These are phyloP conservation scores for Falco punctatus DNA, from an alignment of 2,113 vertebrate species.

Conservation along the genomic window DNA sequence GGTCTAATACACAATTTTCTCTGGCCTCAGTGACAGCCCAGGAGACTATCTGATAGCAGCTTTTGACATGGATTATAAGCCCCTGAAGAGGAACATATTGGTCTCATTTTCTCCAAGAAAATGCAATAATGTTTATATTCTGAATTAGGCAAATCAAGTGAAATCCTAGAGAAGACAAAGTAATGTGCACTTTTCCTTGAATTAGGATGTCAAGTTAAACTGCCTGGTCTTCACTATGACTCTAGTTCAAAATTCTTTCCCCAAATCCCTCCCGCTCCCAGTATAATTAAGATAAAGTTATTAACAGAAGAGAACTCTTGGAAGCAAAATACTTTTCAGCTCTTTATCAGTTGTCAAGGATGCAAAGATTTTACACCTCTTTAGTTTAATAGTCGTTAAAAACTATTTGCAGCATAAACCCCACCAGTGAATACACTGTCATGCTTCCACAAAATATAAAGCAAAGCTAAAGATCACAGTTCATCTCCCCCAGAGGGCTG, in stretches of 20 bases:
- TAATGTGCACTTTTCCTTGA: background rate
- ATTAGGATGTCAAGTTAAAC: background rate
- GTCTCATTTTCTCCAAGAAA: background rate
- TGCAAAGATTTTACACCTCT: background rate
- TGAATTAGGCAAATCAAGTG: background rate
- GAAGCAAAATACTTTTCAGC: background rate
- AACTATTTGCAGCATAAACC: background rate
- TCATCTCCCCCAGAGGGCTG: constrained; percentile 30
- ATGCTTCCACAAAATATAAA: background rate
- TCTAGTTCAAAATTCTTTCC: background rate
- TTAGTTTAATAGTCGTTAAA: background rate
- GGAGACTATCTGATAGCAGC: background rate
- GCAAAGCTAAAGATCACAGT: background rate
- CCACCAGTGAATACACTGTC: background rate
- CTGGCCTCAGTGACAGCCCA: background rate
- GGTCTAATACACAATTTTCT: background rate
- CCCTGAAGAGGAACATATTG: background rate
- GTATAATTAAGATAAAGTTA: background rate
- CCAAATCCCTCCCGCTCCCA: background rate
- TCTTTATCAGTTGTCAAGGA: background rate
- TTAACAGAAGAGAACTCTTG: background rate
- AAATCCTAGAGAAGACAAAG: background rate
- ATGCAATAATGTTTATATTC: background rate
- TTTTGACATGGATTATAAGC: background rate
- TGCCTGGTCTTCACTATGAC: background rate